Base-by-base conservation (phyloP, 2,797 vertebrate genomes). In the Myiothlypis chrysogaster region DNA sequence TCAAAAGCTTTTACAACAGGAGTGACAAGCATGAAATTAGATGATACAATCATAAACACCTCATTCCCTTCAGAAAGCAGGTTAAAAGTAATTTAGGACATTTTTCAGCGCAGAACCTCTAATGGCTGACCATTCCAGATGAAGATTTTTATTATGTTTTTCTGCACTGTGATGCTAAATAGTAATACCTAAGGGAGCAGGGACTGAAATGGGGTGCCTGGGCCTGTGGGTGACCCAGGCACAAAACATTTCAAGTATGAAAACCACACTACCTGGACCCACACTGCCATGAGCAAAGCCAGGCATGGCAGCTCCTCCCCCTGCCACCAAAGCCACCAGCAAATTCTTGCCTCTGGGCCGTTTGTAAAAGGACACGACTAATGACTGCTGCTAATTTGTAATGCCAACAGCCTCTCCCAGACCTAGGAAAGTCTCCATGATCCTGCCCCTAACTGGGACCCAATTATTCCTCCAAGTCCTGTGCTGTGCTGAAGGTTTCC, bases 1-100 rank as follows among this genome's bases (percentile, higher is more conserved):
- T 94, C 79, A 90, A 78, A 87, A 80, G 72, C 89, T 91, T 93
- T 92, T 55, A 46, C 41, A 73, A 60, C 20, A 83, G 47, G 65
- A 95, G 57, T 37, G 76, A 83, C 83, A 90, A 88, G 87, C 72
- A 91, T 25, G 50, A 90, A 83, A 83, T 76, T 28, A 86, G 87
- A 65, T 57, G 57, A 90, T 41, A 65, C 65, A 57, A 83, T 75
- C 69, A 47, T 39, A 35, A 7, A 68, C 5, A 9, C 65, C 61
- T 73, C 49, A 17, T 35, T 91, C 75, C 84, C 72, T 59, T 24
- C 81, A 89, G 82, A 83, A 90, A 91, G 13, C 61, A 71, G 72
- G 50, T 70, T 83, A 46, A 41, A 83, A 68, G 60, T 34, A 22
- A 66, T 55, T 78, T 20, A 63, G 88, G 70, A 49, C 4, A 4